Conservation (phyloP, 2,113 vertebrate genomes). For the Rostratula benghalensis region DNA sequence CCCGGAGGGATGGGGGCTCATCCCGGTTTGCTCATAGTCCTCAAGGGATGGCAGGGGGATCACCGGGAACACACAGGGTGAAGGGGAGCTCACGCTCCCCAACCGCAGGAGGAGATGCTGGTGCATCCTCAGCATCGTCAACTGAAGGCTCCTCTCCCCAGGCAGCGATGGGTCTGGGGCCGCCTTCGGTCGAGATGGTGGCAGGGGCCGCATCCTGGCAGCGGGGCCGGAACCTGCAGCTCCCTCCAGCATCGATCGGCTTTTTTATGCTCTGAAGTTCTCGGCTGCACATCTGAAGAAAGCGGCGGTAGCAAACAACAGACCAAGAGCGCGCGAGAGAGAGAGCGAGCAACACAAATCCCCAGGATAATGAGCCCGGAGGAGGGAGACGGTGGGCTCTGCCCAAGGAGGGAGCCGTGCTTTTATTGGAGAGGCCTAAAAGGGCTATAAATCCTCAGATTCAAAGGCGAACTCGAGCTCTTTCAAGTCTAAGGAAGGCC, state of each 20-base stretch:
- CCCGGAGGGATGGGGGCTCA: background rate
- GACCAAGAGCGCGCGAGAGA: background rate
- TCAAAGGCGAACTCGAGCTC: constrained; percentile 59
- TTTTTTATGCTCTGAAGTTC: background rate
- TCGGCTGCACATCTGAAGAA: constrained; percentile 23
- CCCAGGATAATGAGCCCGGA: constrained; percentile 45
- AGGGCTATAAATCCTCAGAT: constrained; percentile 67
- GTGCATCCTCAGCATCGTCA: background rate
- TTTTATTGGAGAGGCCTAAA: constrained; percentile 69
- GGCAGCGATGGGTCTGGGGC: background rate
- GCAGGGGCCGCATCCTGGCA: background rate
- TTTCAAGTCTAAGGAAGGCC: constrained; percentile 67
- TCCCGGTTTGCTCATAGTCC: background rate
- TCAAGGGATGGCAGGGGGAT: background rate
- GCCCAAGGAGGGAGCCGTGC: constrained; percentile 54
- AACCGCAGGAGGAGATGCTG: rapidly evolving
- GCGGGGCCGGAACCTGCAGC: rapidly evolving
- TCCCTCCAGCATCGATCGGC: background rate
- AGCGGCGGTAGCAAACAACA: constrained; percentile 10
- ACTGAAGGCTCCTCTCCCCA: background rate
- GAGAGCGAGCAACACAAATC: constrained; percentile 47
- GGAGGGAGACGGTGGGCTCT: constrained; percentile 63
- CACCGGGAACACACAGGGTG: rapidly evolving
- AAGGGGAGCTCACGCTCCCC: background rate
- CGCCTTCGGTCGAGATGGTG: rapidly evolving